phyloP scores from a whole-genome alignment of 2,113 vertebrate genomes.

The Suncus etruscus region DNA sequence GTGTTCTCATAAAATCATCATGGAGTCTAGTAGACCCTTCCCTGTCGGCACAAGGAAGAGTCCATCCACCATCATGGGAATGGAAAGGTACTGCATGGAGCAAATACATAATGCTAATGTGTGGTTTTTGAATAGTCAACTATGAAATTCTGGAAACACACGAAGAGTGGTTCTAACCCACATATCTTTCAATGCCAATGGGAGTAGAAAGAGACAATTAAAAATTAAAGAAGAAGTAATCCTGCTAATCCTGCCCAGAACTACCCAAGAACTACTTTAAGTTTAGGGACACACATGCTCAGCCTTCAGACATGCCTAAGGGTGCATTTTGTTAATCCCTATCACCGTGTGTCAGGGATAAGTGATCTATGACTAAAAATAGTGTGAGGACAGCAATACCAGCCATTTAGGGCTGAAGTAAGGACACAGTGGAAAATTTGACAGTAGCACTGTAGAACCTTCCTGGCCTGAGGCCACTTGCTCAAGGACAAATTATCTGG shows the following conservation, averaged over 20 bases:
- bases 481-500: constrained; percentile 72
- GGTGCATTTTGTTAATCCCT: constrained; percentile 80
- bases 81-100: neutral
- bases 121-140: neutral
- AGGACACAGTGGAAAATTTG: constrained; percentile 82
- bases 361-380: constrained; percentile 83
- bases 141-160: constrained; percentile 44
- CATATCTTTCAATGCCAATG: constrained; percentile 15
- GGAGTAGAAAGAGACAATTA: constrained; percentile 57
- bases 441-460: constrained; percentile 68
- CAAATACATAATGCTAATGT: neutral
- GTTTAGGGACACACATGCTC: constrained; percentile 57
- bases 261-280: constrained; percentile 63
- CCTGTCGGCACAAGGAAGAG: constrained; percentile 5
- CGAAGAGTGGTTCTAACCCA: neutral
- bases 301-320: constrained; percentile 74
- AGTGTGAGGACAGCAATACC: constrained; percentile 76
- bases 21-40: neutral
- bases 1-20: constrained; percentile 67
- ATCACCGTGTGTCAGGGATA: constrained; percentile 79
- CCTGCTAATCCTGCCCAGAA: constrained; percentile 71
- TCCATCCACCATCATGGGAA: neutral
- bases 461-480: constrained; percentile 63
- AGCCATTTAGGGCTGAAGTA: constrained; percentile 69
- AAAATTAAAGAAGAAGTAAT: constrained; percentile 8